These are phyloP conservation scores for Tetraneura akinire DNA, from an alignment of 1,140 invertebrate species.

Conservation along the genomic window DNA sequence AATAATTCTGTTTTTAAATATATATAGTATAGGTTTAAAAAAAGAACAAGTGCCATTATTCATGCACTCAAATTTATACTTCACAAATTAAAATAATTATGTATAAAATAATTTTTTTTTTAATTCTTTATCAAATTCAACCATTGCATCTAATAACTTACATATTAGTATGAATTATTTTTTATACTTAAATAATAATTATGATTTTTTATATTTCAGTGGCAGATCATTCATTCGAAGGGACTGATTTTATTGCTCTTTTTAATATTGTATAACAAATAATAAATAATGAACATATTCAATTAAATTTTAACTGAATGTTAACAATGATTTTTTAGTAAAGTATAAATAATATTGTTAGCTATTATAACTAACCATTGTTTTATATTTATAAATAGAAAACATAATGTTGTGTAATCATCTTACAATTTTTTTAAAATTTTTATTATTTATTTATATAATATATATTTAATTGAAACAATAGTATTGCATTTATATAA, in stretches of 20 bases:
- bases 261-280: constrained; percentile 41
- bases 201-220: constrained; percentile 61
- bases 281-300: constrained; percentile 37
- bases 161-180: too few species aligned
- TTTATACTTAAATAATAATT: too few species aligned
- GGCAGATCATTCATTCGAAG: constrained; percentile 75
- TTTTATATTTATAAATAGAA: constrained; percentile 45
- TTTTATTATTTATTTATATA: constrained; percentile 19
- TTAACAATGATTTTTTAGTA: constrained; percentile 44
- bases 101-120: too few species aligned
- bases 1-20: too few species aligned
- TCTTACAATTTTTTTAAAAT: constrained; percentile 40
- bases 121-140: too few species aligned
- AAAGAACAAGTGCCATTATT: too few species aligned
- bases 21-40: too few species aligned
- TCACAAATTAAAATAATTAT: too few species aligned
- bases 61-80: too few species aligned
- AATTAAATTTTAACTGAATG: constrained; percentile 50
- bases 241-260: constrained; percentile 64
- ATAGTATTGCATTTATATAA: constrained; percentile 49
- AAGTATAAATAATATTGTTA: constrained; percentile 53
- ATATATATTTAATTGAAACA: constrained; percentile 22
- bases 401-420: constrained; percentile 52
- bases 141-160: too few species aligned
- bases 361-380: constrained; percentile 50